Conservation (phyloP, 2,797 vertebrate genomes). For the Lacerta viridis region DNA sequence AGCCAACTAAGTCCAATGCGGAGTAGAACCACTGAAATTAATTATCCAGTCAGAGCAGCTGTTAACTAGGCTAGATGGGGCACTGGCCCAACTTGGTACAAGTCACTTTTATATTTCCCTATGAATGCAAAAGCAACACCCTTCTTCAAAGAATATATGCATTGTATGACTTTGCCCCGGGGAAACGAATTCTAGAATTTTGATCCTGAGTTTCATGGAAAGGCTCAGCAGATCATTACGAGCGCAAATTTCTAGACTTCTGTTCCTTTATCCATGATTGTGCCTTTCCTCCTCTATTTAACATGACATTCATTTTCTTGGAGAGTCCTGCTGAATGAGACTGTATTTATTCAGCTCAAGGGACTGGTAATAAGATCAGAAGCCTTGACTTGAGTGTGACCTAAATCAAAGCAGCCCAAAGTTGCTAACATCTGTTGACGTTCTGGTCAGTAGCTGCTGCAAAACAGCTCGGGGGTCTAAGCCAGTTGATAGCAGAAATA, state of each 20-base stretch:
- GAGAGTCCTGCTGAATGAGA: neutral
- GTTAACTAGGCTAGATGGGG: no score
- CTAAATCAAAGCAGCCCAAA: slow-evolving; percentile 12
- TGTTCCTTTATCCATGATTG: neutral
- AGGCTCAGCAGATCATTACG: no score
- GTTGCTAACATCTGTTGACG: slow-evolving; percentile 41
- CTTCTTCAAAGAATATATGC: no score
- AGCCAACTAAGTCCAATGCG: no score
- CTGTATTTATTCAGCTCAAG: neutral
- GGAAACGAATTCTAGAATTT: no score
- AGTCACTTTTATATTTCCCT: no score
- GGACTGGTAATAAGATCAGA: slow-evolving; percentile 38
- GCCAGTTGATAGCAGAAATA: neutral
- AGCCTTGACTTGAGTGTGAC: neutral
- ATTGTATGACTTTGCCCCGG: no score
- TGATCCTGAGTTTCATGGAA: no score
- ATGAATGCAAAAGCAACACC: no score
- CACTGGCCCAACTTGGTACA: no score
- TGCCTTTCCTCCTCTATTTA: neutral
- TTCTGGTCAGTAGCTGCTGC: slow-evolving; percentile 7
- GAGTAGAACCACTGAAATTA: no score
- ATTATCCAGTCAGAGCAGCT: neutral
- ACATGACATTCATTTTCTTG: neutral
- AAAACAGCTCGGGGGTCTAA: slow-evolving; percentile 25
- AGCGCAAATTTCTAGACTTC: neutral